These are phyloP conservation scores for Onychomys arenicola DNA, from an alignment of 2,797 vertebrate genomes.

Conservation along the genomic window DNA sequence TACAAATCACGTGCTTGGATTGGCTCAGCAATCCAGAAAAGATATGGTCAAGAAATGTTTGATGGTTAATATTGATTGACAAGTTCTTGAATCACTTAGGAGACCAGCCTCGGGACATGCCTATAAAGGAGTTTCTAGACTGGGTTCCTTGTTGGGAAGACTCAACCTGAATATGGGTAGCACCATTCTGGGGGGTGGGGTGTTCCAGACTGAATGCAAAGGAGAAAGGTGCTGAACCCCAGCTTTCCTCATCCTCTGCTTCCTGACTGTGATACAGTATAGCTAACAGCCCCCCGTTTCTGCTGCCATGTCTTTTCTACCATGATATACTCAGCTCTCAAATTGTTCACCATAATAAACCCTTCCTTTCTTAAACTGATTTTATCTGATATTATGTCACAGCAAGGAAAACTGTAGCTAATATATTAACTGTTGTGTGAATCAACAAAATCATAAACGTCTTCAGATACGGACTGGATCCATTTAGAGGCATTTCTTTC, in stretches of 20 bases:
- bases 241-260: not conserved
- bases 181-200: too few relatives aligned
- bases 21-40: not conserved
- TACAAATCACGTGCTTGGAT: not conserved
- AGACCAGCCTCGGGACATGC: not conserved
- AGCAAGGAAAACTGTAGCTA: not conserved
- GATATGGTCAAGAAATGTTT: not conserved
- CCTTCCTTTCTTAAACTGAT: not conserved
- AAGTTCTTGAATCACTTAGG: not conserved
- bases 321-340: not conserved
- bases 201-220: not conserved
- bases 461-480: not conserved
- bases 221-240: not conserved
- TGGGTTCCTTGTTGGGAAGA: not conserved
- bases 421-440: not conserved
- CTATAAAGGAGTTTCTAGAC: not conserved
- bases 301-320: not conserved
- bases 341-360: not conserved
- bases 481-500: not conserved
- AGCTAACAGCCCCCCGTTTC: not conserved
- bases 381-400: not conserved
- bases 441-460: not conserved
- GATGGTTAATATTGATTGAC: not conserved
- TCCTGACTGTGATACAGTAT: not conserved
- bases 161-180: not conserved